Conservation (phyloP, 2,797 vertebrate genomes). For the Notoglanidium macrostoma region DNA sequence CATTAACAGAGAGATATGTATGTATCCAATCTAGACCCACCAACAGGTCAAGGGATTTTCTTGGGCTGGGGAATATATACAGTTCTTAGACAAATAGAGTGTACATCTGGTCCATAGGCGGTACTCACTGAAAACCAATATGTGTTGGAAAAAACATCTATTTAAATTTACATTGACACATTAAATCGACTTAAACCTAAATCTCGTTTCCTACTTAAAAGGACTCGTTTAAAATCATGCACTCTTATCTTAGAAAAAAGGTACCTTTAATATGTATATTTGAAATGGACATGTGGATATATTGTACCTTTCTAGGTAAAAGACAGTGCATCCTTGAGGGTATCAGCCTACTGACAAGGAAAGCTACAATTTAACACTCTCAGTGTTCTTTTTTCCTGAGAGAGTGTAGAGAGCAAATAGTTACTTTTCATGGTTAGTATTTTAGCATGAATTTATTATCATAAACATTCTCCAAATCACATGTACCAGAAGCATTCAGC, state of each 20-base stretch:
- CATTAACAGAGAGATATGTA: background rate
- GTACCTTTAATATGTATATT: background rate
- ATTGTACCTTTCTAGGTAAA: background rate
- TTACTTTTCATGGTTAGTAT: background rate
- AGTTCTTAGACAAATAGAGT: background rate
- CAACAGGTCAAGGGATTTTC: background rate
- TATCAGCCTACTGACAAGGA: background rate
- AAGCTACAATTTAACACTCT: background rate
- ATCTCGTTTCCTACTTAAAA: too few species aligned
- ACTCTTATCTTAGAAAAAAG: background rate
- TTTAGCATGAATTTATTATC: background rate
- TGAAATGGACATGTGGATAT: background rate
- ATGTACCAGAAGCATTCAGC: background rate
- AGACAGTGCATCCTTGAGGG: background rate
- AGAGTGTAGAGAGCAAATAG: background rate
- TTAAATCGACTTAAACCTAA: background rate
- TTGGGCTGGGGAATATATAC: background rate
- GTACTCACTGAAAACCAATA: background rate
- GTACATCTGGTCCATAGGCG: background rate
- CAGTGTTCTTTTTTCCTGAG: background rate
- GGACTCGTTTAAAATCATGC: background rate
- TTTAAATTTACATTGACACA: background rate
- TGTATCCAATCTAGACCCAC: background rate
- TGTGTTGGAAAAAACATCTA: background rate
- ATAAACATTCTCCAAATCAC: background rate